Base-by-base conservation (phyloP, 2,888 invertebrate genomes). In the Drosophila anomalata region DNA sequence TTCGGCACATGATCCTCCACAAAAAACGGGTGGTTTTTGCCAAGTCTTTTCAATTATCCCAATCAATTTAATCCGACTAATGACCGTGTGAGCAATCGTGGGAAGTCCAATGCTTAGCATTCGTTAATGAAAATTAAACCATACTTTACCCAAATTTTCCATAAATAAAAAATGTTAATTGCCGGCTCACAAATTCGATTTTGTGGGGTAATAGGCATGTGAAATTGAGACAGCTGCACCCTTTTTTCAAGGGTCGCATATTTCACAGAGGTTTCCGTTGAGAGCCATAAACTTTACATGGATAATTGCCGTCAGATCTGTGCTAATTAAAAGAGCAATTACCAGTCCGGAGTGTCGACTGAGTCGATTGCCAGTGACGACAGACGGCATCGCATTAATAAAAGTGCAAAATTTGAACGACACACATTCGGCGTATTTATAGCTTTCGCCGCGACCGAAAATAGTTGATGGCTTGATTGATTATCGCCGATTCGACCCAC, bases 271-370 rank as follows among this genome's bases (percentile, higher is more conserved):
- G 42, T 48, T 20, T 17, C n/a, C 26, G 9, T 36, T 29, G n/a
- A 36, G n/a, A 52, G 36, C 48, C 52, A 24, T 66, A 65, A 72
- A 56, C 61, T 70, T 57, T 42, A 61, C 51, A 22, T 54, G 20
- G 51, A n/a, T 70, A 83, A 82, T 79, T 77, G 60, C 53, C 47
- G 12, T 33, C 24, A 60, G 79, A 85, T 79, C 63, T 66, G 39
- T 63, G 88, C 67, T 83, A 80, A 82, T 79, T 79, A 62, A 53
- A 17, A n/a, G 36, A 39, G 54, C 47, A 63, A 79, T 71, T 73
- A 42, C 44, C n/a, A 24, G 39, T 20, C 50, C 41, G 52, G 31
- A 39, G 51, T n/a, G 33, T 22, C 44, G 44, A 20, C n/a, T 50
- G 51, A 46, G 33, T 39, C 47, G 41, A 46, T 47, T 52, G 8